phyloP scores from a whole-genome alignment of 1,140 invertebrate species.

The Drosophila pruinosa region DNA sequence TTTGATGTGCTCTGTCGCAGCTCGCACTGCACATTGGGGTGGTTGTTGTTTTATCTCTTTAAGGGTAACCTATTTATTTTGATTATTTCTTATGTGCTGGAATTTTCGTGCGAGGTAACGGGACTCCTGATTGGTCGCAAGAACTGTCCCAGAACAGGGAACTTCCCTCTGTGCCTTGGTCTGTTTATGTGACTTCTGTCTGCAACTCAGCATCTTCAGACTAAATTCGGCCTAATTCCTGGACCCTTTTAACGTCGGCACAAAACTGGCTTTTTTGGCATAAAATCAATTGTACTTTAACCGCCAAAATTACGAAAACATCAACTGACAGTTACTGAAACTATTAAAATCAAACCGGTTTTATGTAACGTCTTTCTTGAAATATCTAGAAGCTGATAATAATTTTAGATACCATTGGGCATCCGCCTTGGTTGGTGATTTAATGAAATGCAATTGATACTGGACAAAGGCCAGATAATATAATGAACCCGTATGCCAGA shows the following conservation, averaged over 20 bases:
- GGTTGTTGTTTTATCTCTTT: slow-evolving; percentile 10
- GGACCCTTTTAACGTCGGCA: slow-evolving; percentile 14
- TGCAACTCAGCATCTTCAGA: slow-evolving; percentile 43
- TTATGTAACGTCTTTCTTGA: slow-evolving; percentile 45
- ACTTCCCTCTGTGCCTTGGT: slow-evolving; percentile 10
- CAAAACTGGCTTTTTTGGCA: slow-evolving; percentile 57
- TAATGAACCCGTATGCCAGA: not conserved
- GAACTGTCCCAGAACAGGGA: slow-evolving; percentile 22
- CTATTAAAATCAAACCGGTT: slow-evolving; percentile 15
- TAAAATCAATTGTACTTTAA: slow-evolving; percentile 21
- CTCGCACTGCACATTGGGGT: slow-evolving; percentile 5
- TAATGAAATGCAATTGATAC: not conserved
- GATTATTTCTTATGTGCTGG: slow-evolving; percentile 11
- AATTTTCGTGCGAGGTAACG: not conserved
- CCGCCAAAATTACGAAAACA: slow-evolving; percentile 36
- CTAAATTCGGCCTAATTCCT: slow-evolving; percentile 60
- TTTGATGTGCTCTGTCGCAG: not conserved
- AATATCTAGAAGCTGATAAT: not conserved
- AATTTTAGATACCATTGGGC: not conserved
- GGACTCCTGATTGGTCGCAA: slow-evolving; percentile 35
- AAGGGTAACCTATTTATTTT: slow-evolving; percentile 36
- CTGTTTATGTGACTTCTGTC: slow-evolving; percentile 62
- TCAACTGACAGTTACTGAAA: slow-evolving; percentile 25
- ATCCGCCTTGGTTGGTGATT: slow-evolving; percentile 4
- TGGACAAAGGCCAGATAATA: slow-evolving; percentile 17